Conservation (phyloP, 2,888 invertebrate genomes). For the Hoplodrina ambigua region DNA sequence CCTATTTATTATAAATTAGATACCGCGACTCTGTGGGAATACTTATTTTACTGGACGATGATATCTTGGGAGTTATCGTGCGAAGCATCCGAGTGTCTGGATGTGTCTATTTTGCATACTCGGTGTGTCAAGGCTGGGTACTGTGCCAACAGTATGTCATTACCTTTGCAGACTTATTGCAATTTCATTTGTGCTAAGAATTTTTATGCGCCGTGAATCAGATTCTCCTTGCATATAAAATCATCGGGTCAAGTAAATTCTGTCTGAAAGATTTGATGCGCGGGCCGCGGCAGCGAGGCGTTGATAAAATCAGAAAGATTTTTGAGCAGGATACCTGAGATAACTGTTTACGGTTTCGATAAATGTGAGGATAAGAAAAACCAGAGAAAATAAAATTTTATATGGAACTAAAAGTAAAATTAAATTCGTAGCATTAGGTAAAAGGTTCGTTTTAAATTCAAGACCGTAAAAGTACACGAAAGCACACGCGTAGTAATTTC, state of each 20-base stretch:
- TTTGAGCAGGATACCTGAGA: slow-evolving; percentile 15
- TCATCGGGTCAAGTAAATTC: slow-evolving; percentile 12
- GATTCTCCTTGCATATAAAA: slow-evolving; percentile 15
- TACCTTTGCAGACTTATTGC: slow-evolving; percentile 48
- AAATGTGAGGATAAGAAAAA: slow-evolving; percentile 19
- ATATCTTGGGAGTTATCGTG: slow-evolving; percentile 62
- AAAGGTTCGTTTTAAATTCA: slow-evolving; percentile 14
- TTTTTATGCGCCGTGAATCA: slow-evolving; percentile 42
- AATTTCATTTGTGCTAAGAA: slow-evolving; percentile 53
- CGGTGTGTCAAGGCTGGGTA: slow-evolving; percentile 64
- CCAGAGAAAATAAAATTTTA: slow-evolving; percentile 18
- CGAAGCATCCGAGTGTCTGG: slow-evolving; percentile 49
- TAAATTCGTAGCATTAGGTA: neutral
- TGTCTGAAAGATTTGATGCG: slow-evolving; percentile 16
- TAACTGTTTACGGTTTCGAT: slow-evolving; percentile 35
- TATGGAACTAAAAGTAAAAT: neutral
- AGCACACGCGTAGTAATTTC: neutral
- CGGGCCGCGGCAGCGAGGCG: neutral
- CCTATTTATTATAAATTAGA: slow-evolving; percentile 72
- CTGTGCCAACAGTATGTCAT: slow-evolving; percentile 52
- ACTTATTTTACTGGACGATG: slow-evolving; percentile 62
- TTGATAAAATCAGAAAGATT: slow-evolving; percentile 40
- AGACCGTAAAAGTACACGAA: neutral
- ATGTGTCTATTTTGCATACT: slow-evolving; percentile 55
- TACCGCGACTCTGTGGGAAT: slow-evolving; percentile 58